Base-by-base conservation (phyloP, 1,140 invertebrate species). In the Grapholita molesta region DNA sequence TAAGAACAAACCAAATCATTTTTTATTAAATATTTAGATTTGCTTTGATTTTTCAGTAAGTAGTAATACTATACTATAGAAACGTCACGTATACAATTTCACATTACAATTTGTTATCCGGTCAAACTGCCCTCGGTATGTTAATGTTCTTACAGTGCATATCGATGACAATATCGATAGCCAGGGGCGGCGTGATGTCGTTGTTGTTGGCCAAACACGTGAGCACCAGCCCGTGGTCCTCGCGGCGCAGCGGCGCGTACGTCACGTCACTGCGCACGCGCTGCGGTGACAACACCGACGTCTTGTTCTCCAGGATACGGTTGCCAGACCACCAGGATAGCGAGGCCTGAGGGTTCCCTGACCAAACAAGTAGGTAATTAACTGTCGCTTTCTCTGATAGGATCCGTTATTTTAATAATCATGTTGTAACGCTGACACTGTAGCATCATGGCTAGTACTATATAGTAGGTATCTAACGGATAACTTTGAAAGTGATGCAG, bases 161-260 rank as follows among this genome's bases (percentile, higher is more conserved):
- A 66, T 91, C 82, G 66, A 91, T 77, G 32, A 78, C 75, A 66
- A 90, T 74, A 65, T 89, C 88, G 18, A 90, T 86, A 12, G 79
- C 77, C 8, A 91, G 76, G 3, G 86, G 86, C 28, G 70, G 38
- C 0, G 82, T 86, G 21, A 75, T 76, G 3, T 88, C 77, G 53
- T 91, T 88, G 68, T 91, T 91, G 15, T 77, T 78, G 5, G 88
- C 82, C 61, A 78, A 70, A 68, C 89, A 91, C 0, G 83, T 84
- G 66, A 91, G 76, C 21, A 89, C 76, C 12, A 73, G 70, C 53
- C 84, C 88, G 42, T 90, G 88, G 73, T 91, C 85, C 42, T 89
- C 86, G 1, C 81, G 71, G 5, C 74, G 71, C 33, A 91, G 69
- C 1, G 88, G 88, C 5, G 86, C 89, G 72, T 80, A 85, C 9